A percentile compares a stretch with the other conserved stretches of the same genome.
Evolutionary conservation across 2,888 invertebrate genomes (phyloP).

Genomic region (Chymomyza amoena): DNA sequence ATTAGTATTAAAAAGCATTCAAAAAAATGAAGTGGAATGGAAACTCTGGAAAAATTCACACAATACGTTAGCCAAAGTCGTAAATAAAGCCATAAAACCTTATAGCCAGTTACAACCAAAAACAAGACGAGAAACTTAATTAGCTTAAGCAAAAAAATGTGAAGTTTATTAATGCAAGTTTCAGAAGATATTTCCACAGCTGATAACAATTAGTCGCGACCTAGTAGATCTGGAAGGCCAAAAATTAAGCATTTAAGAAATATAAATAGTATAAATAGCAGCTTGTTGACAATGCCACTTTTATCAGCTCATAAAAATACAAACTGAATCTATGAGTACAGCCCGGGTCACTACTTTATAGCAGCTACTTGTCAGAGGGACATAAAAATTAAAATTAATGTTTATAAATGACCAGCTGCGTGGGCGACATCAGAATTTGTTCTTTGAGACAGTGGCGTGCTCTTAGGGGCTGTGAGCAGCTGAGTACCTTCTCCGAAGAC

Average conservation of each 20-base stretch:
- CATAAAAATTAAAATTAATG: slow-evolving; percentile 1
- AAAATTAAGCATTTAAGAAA: slow-evolving; percentile 31
- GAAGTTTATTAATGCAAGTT: background rate
- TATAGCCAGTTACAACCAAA: slow-evolving; percentile 48
- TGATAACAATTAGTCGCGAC: background rate
- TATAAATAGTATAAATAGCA: slow-evolving; percentile 56
- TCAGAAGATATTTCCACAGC: background rate
- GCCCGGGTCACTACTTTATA: background rate
- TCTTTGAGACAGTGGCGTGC: too few species aligned
- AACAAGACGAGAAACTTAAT: slow-evolving; percentile 54
- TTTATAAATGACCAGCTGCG: slow-evolving; percentile 22
- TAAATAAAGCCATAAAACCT: slow-evolving; percentile 66
- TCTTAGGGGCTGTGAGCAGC: too few species aligned
- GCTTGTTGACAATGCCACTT: slow-evolving; percentile 63
- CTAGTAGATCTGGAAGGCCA: background rate
- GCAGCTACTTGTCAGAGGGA: background rate
- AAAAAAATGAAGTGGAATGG: slow-evolving; percentile 37
- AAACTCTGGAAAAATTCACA: slow-evolving; percentile 56
- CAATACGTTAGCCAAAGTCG: slow-evolving; percentile 57
- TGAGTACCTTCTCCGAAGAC: too few species aligned
- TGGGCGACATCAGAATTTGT: slow-evolving; percentile 34
- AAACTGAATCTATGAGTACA: background rate
- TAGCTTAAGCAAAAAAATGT: slow-evolving; percentile 35
- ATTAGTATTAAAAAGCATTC: slow-evolving; percentile 69
- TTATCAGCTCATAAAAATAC: slow-evolving; percentile 57